Evolutionary conservation across 2,888 invertebrate genomes (phyloP).

Genomic region (Polymixis flavicincta): DNA sequence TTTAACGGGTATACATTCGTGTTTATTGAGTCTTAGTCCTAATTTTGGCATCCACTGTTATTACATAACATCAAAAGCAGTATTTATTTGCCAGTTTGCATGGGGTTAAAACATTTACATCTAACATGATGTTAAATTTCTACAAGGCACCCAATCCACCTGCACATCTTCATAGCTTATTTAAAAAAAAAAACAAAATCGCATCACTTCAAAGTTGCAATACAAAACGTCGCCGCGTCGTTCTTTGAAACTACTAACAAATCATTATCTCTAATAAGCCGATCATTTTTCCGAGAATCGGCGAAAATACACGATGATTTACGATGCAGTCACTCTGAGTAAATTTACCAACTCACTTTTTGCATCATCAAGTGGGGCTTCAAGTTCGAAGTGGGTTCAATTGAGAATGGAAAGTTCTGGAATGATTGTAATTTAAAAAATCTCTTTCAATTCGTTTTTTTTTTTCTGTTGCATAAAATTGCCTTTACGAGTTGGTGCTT

Average conservation of each 20-base stretch:
- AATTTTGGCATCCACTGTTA: background rate
- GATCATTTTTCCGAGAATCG: conserved; percentile 31
- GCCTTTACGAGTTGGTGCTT: background rate
- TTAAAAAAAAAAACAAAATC: conserved; percentile 16
- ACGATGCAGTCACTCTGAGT: conserved; percentile 25
- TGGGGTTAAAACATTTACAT: background rate
- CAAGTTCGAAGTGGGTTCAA: conserved; percentile 8
- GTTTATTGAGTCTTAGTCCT: too few species aligned
- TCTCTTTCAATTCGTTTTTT: background rate
- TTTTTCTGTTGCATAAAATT: background rate
- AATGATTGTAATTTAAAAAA: conserved; percentile 2
- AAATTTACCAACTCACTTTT: conserved; percentile 27
- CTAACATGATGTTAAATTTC: background rate
- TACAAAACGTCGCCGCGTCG: background rate
- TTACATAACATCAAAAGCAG: background rate
- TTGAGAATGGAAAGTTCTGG: background rate
- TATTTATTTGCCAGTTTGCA: background rate
- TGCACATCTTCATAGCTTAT: conserved; percentile 5
- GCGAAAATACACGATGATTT: conserved; percentile 51
- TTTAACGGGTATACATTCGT: too few species aligned
- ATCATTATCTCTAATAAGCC: conserved; percentile 37
- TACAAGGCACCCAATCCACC: background rate
- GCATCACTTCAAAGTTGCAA: conserved; percentile 38
- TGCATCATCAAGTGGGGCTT: conserved; percentile 15
- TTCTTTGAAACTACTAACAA: conserved; percentile 39